phyloP scores from a whole-genome alignment of 2,113 vertebrate genomes.

The Oreochromis spilurus region DNA sequence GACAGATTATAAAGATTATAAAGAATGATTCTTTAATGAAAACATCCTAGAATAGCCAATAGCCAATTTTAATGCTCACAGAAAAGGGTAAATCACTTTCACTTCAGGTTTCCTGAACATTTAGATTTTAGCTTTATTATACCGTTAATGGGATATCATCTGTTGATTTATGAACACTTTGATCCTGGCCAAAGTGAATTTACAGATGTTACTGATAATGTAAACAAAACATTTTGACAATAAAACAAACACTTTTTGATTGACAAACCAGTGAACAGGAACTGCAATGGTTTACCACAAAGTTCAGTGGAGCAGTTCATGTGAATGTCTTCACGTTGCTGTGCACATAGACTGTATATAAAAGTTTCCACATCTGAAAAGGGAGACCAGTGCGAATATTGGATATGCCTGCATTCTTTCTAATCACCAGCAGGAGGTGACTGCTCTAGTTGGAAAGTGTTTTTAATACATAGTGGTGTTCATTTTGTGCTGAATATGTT shows the following conservation, averaged over 20 bases:
- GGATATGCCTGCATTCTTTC: background rate
- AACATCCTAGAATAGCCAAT: background rate
- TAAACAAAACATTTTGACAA: background rate
- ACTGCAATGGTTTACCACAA: background rate
- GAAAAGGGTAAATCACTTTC: background rate
- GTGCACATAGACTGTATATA: background rate
- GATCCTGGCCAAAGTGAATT: background rate
- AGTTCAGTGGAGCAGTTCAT: background rate
- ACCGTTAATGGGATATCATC: rapidly evolving
- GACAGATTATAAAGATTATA: background rate
- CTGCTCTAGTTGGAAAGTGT: background rate
- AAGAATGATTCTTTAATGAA: background rate
- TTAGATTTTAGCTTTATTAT: background rate
- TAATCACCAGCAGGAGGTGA: background rate
- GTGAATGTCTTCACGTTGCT: background rate
- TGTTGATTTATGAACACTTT: background rate
- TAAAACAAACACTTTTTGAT: background rate
- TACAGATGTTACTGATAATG: background rate
- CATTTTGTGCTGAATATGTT: background rate
- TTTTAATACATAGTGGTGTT: background rate
- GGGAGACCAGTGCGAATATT: background rate
- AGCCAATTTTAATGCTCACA: background rate
- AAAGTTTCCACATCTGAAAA: background rate
- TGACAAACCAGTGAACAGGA: background rate
- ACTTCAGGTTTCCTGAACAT: background rate